Percentiles rank a stretch among this genome's conserved stretches.
phyloP scores from a whole-genome alignment of 2,888 invertebrate genomes.

The Ganaspis brasiliensis region DNA sequence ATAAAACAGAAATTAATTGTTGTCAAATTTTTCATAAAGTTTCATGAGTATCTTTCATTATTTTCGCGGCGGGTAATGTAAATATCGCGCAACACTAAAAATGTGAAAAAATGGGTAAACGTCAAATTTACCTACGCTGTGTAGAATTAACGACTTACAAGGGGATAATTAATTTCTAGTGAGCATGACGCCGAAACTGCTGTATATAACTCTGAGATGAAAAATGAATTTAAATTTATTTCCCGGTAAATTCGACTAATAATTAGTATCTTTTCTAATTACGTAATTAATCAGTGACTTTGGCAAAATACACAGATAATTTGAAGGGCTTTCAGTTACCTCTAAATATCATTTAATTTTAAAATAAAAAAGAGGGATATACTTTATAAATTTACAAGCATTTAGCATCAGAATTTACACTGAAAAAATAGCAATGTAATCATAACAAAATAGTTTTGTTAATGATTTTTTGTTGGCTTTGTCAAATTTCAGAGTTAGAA shows the following conservation, averaged over 20 bases:
- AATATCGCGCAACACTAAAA: neutral
- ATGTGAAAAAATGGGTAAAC: neutral
- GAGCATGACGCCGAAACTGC: neutral
- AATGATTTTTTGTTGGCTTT: no score
- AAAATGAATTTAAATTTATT: neutral
- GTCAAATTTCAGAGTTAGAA: no score
- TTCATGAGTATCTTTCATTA: neutral
- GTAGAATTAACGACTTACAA: neutral
- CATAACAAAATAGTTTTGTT: no score
- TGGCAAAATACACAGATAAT: no score
- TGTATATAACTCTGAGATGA: neutral
- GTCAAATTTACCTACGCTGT: neutral
- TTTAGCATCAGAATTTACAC: no score
- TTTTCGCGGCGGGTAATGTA: neutral
- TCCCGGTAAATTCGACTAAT: neutral
- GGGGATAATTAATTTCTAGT: constrained; percentile 3
- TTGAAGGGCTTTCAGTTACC: no score
- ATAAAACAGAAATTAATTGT: no score
- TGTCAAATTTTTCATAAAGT: neutral
- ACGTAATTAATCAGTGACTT: no score
- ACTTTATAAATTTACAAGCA: no score
- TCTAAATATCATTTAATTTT: no score
- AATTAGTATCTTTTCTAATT: neutral
- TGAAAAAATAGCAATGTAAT: no score
- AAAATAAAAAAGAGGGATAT: no score